Base-by-base conservation (phyloP, 2,888 invertebrate genomes). In the Pantelozetes paolii region DNA sequence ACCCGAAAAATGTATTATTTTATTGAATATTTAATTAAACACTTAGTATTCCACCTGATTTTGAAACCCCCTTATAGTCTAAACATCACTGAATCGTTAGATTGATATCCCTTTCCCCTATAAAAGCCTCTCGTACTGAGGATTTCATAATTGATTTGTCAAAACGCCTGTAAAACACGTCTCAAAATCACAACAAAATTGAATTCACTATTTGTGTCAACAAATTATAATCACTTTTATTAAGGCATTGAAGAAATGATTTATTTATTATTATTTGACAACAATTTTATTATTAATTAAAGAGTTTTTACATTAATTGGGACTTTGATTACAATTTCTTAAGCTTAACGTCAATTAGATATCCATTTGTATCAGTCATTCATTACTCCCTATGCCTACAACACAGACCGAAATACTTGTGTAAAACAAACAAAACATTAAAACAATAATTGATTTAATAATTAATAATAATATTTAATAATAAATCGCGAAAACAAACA, bases 121-220 rank as follows among this genome's bases (percentile, higher is more conserved):
- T n/a, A n/a, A n/a, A n/a, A n/a, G n/a, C n/a, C n/a, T n/a, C n/a
- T n/a, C n/a, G n/a, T n/a, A n/a, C n/a, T n/a, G n/a, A n/a, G n/a
- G n/a, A n/a, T n/a, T n/a, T 23, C 28, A 57, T 57, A 13, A 28
- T 23, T 23, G 2, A 23, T 23, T 15, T 13, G 13, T n/a, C n/a
- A n/a, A 23, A 57, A 57, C 57, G 57, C 18, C 57, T 57, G 57
- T 57, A 57, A 48, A 57, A 57, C 57, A 57, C 57, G 57, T 23
- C 57, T 57, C 57, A 57, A 57, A 28, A 15, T 8, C 9, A 36
- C 36, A 15, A 30, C 13, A 26, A 28, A 57, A 28, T 23, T 50
- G n/a, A 36, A 36, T 36, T 36, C 36, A 36, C 9, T 36, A 36
- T 8, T 20, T 50, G 1, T 50, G 50, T 50, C 50, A 50, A 50